Conservation (phyloP, 2,113 vertebrate species). For the Eira barbara region DNA sequence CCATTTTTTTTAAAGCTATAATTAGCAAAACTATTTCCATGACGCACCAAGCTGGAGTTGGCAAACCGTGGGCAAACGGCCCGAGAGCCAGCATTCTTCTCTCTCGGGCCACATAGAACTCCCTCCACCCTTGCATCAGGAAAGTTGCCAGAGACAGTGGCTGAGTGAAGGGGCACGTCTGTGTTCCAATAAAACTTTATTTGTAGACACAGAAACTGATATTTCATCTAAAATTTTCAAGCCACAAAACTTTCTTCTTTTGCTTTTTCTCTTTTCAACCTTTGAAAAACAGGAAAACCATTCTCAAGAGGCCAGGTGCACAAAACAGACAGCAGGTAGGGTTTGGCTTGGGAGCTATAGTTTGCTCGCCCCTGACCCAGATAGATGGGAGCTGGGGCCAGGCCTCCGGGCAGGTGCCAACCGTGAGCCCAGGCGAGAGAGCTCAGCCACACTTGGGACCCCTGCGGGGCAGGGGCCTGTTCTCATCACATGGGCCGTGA, state of each 20-base stretch:
- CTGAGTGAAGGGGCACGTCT: accelerated
- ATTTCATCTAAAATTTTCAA: neutral
- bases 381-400: too few relatives aligned
- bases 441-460: neutral
- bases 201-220: neutral
- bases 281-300: neutral
- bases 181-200: neutral
- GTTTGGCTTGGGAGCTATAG: accelerated
- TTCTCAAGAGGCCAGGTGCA: neutral
- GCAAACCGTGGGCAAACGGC: neutral
- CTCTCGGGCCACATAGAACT: accelerated
- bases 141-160: too few relatives aligned
- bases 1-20: neutral
- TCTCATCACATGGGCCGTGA: accelerated
- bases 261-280: neutral
- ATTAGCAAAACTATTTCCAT: neutral
- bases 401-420: neutral
- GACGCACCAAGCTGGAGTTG: neutral
- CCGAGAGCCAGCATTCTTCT: accelerated
- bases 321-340: too few relatives aligned
- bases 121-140: too few relatives aligned
- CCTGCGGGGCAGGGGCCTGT: neutral
- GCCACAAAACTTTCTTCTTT: neutral
- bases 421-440: too few relatives aligned
- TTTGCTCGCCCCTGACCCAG: neutral